Percentiles rank a stretch among this genome's conserved stretches.
These are phyloP conservation scores for Muscicapa adusta DNA, from an alignment of 2,113 vertebrate genomes.

Conservation along the genomic window DNA sequence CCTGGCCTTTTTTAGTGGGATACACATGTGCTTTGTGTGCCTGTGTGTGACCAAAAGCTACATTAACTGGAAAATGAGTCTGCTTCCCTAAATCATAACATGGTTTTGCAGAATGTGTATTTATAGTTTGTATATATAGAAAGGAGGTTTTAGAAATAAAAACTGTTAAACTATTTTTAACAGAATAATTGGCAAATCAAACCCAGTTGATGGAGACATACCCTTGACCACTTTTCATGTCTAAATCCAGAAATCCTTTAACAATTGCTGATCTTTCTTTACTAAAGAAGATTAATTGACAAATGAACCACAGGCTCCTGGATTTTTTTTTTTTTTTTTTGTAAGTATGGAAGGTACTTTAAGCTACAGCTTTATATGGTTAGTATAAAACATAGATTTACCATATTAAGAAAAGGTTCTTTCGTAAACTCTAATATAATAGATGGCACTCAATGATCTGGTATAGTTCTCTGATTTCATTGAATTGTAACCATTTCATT, in stretches of 20 bases:
- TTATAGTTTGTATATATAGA: accelerated
- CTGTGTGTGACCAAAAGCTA: background rate
- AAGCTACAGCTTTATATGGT: background rate
- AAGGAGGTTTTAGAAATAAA: background rate
- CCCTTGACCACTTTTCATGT: background rate
- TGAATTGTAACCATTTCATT: background rate
- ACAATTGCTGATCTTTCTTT: background rate
- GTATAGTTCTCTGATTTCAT: background rate
- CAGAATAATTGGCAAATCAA: background rate
- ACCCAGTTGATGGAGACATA: background rate
- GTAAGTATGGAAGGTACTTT: background rate
- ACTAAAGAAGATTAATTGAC: background rate
- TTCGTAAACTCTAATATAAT: background rate
- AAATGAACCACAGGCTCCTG: background rate
- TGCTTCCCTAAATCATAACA: background rate
- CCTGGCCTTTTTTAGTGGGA: background rate
- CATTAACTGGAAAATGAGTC: background rate
- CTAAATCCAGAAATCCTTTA: background rate
- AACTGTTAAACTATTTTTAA: background rate
- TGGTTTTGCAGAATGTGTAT: background rate
- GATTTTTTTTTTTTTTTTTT: background rate
- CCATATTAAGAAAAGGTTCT: background rate
- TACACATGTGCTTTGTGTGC: accelerated
- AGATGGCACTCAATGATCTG: background rate
- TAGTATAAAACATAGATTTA: background rate